Evolutionary conservation across 2,113 vertebrate species (phyloP), one percentile per base, ranked within the genome.

Genomic region (Serilophus lunatus): DNA sequence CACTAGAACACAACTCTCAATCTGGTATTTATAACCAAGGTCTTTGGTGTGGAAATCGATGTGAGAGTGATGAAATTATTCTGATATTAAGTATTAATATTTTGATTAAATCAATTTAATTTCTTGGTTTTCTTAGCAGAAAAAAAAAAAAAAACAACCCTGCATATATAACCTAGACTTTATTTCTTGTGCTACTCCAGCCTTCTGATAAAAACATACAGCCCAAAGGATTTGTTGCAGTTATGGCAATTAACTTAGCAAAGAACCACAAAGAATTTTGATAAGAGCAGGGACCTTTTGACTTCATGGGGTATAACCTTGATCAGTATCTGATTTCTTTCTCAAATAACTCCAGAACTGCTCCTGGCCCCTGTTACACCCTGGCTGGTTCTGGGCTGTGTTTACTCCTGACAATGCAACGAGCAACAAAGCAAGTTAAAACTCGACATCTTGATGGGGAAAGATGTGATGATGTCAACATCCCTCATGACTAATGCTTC

Each of bases 391-490:
- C 68, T 82, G 69, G 31, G 76, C 29, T 9, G 3, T 13, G 11
- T 82, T 83, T 49, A 47, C 49, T 89, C 69, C 47, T 51, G 57
- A 64, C 3, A 7, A 45, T 63, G 71, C 86, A 82, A 40, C 29
- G 59, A 59, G 78, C 68, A 68, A 60, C 13, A 84, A 22, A 94
- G 31, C 63, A 1, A 95, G 88, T 96, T 96, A 70, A 96, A 96
- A 95, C 88, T 47, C 53, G 35, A 78, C 75, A 82, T 77, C 88
- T 56, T n/a, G 25, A 59, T 76, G 49, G 47, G 61, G 79, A 96
- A 94, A 90, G 70, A 80, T 71, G 61, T 0, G 12, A 61, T 1
- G 12, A 86, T 92, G 82, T 72, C 86, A 86, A 54, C 68, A 94
- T 91, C 59, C 81, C 82, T 80, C 29, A 88, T 59, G 87, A 94